Conservation (phyloP, 1,140 invertebrate genomes). For the Choristoneura fumiferana region DNA sequence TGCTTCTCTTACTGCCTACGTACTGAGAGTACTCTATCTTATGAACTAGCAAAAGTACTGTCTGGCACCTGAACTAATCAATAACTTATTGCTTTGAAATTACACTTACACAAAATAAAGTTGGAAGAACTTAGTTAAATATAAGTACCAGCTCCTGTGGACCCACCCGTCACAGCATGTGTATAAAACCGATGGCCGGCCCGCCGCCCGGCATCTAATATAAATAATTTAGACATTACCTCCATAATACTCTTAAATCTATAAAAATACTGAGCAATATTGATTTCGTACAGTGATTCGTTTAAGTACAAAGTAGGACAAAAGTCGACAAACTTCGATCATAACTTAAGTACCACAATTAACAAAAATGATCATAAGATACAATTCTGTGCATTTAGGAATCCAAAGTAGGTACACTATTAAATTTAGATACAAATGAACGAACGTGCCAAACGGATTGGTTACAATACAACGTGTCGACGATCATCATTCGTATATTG, state of each 20-base stretch:
- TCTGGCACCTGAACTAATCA: constrained; percentile 44
- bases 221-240: constrained; percentile 65
- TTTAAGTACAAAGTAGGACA: constrained; percentile 50
- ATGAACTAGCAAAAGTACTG: constrained; percentile 41
- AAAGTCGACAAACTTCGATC: constrained; percentile 49
- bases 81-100: constrained; percentile 41
- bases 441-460: constrained; percentile 38
- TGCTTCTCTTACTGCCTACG: constrained; percentile 20
- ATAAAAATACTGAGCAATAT: constrained; percentile 76
- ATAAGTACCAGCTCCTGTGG: constrained; percentile 7
- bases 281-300: constrained; percentile 62
- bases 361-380: constrained; percentile 51
- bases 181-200: neutral
- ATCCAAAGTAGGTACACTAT: constrained; percentile 41
- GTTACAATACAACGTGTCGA: constrained; percentile 36
- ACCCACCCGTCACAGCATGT: neutral
- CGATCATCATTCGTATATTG: constrained; percentile 27
- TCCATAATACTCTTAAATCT: constrained; percentile 65
- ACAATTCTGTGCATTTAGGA: constrained; percentile 49
- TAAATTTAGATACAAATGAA: constrained; percentile 39
- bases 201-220: constrained; percentile 35
- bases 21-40: constrained; percentile 37
- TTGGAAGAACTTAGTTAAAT: constrained; percentile 57
- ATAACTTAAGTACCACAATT: constrained; percentile 56
- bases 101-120: constrained; percentile 35